Evolutionary conservation across 2,888 invertebrate species (phyloP).

Genomic region (Lasioglossum calceatum): DNA sequence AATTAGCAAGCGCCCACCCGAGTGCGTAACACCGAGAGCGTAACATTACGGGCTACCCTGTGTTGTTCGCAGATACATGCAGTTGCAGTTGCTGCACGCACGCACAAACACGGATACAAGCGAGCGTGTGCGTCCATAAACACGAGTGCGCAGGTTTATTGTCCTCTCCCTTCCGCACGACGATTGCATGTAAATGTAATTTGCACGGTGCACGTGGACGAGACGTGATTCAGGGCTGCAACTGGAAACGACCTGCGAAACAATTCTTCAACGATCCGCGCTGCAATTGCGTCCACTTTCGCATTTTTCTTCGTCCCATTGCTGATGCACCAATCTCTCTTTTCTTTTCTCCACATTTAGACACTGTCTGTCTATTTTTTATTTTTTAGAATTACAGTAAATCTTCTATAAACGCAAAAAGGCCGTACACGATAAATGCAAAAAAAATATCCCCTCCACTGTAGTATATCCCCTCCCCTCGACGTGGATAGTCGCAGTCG

Average conservation of each 20-base stretch:
- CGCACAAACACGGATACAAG: not conserved
- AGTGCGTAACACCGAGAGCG: slow-evolving; percentile 37
- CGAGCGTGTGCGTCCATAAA: not conserved
- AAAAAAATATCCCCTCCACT: too few relatives aligned
- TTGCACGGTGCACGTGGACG: not conserved
- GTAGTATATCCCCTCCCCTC: too few relatives aligned
- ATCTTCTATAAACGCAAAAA: too few relatives aligned
- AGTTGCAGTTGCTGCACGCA: not conserved
- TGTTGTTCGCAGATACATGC: not conserved
- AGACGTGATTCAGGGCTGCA: not conserved
- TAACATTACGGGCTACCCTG: not conserved
- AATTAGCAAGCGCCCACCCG: slow-evolving; percentile 49
- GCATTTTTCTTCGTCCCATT: not conserved
- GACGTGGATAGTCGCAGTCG: too few relatives aligned
- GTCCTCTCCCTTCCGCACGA: slow-evolving; percentile 14
- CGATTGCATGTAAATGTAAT: slow-evolving; percentile 17
- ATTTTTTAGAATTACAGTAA: too few relatives aligned
- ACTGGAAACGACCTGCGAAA: not conserved
- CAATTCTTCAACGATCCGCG: not conserved
- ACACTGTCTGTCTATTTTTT: too few relatives aligned
- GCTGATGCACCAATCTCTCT: not conserved
- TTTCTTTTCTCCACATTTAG: too few relatives aligned
- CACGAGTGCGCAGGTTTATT: slow-evolving; percentile 42
- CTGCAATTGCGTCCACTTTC: not conserved
- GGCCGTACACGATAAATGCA: too few relatives aligned